Evolutionary conservation across 2,113 vertebrate genomes (phyloP).

Genomic region (Calyptomena viridis): DNA sequence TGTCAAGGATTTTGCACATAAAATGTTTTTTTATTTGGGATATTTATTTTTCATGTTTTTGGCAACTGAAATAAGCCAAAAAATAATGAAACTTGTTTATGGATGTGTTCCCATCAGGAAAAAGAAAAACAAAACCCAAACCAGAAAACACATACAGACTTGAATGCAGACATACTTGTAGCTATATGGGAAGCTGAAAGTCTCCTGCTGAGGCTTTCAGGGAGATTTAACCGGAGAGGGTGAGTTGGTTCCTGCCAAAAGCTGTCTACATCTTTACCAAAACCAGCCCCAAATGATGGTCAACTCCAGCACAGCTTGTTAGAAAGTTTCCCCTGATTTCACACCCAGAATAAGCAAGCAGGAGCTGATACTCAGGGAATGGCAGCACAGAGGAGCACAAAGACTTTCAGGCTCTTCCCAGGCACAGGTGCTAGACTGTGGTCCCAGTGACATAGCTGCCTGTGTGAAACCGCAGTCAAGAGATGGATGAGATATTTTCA

Average conservation of each 20-base stretch:
- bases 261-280: not conserved
- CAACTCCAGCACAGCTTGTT: not conserved
- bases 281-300: not conserved
- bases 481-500: not conserved
- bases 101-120: not conserved
- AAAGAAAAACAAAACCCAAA: not conserved
- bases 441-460: not conserved
- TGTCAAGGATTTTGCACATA: not conserved
- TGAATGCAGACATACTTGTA: not conserved
- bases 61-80: not conserved
- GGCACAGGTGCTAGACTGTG: not conserved
- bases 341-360: not conserved
- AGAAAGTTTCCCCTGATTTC: not conserved
- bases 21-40: not conserved
- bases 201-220: not conserved
- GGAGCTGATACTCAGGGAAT: not conserved
- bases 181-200: not conserved
- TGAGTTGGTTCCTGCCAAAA: not conserved
- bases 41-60: not conserved
- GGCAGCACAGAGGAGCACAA: not conserved
- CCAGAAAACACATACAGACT: not conserved
- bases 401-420: not conserved
- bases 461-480: not conserved
- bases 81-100: not conserved
- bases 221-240: not conserved